Evolutionary conservation across 2,797 vertebrate genomes (phyloP).

Genomic region (Enteromius radiatus): DNA sequence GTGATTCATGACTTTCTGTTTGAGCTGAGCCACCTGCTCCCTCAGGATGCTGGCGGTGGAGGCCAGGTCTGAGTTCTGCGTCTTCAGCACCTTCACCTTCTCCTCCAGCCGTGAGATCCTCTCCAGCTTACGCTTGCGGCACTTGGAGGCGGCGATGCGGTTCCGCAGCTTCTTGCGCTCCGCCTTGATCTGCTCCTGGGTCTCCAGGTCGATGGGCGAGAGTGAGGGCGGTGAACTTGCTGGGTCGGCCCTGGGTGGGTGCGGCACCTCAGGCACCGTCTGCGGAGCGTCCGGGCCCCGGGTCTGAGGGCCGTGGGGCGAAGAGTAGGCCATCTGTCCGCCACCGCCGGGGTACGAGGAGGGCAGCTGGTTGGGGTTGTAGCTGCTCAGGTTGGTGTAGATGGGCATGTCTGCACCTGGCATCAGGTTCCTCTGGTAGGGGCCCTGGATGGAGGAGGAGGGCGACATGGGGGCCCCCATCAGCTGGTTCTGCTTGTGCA

Average conservation of each 20-base stretch:
- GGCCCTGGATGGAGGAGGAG: conserved; percentile 73
- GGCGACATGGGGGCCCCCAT: conserved; percentile 80
- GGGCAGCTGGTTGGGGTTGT: conserved; percentile 74
- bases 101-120: conserved; percentile 88
- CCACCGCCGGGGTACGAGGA: conserved; percentile 64
- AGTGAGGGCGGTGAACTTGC: conserved; percentile 76
- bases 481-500: conserved; percentile 91
- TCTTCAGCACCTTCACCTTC: conserved; percentile 88
- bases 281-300: conserved; percentile 83
- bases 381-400: conserved; percentile 86
- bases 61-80: conserved; percentile 86
- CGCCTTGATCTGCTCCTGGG: conserved; percentile 86
- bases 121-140: conserved; percentile 88
- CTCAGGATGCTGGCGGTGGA: conserved; percentile 85
- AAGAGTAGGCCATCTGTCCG: conserved; percentile 65
- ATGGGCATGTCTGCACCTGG: conserved; percentile 77
- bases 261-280: conserved; percentile 84
- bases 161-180: conserved; percentile 89
- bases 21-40: conserved; percentile 87
- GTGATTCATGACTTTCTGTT: conserved; percentile 89
- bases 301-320: conserved; percentile 64
- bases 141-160: conserved; percentile 89
- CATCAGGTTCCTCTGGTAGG: conserved; percentile 81
- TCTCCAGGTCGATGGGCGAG: conserved; percentile 86
- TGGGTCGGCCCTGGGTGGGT: conserved; percentile 73